phyloP scores from a whole-genome alignment of 2,888 invertebrate species.

The Epinotia ramella region DNA sequence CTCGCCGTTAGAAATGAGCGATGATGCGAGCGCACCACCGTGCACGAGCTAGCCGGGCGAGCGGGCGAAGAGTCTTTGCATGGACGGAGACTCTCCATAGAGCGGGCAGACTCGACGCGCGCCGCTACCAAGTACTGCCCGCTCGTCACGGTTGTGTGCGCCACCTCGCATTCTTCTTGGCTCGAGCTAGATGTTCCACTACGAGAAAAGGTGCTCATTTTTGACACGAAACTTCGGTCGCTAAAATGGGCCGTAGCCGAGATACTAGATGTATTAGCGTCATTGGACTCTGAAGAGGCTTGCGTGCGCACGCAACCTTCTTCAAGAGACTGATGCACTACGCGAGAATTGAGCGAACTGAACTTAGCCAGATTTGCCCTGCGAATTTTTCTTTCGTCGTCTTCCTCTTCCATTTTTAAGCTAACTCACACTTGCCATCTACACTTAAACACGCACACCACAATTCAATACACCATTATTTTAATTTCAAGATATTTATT shows the following conservation, averaged over 20 bases:
- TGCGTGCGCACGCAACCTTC: constrained; percentile 71
- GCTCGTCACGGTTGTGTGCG: constrained; percentile 75
- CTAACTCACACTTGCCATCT: constrained; percentile 54
- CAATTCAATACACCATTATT: constrained; percentile 73
- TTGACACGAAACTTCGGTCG: constrained; percentile 82
- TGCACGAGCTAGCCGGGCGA: constrained; percentile 82
- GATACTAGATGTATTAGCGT: constrained; percentile 82
- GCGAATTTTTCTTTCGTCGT: constrained; percentile 72
- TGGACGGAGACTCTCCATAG: constrained; percentile 89
- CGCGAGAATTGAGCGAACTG: constrained; percentile 70
- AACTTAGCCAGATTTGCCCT: constrained; percentile 74
- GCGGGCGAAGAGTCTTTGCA: constrained; percentile 84
- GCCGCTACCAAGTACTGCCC: constrained; percentile 84
- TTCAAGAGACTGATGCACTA: constrained; percentile 75
- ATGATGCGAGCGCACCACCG: constrained; percentile 80
- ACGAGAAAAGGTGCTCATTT: constrained; percentile 82
- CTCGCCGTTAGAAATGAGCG: constrained; percentile 88
- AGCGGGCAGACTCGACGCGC: constrained; percentile 86
- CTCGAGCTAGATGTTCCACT: constrained; percentile 89
- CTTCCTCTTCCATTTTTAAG: constrained; percentile 78
- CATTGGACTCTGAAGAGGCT: constrained; percentile 85
- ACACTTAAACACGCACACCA: constrained; percentile 56
- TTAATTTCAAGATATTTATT: constrained; percentile 74
- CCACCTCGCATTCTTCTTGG: constrained; percentile 88
- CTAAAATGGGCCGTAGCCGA: constrained; percentile 79